phyloP scores from a whole-genome alignment of 2,797 vertebrate species.

The Smutsia gigantea region DNA sequence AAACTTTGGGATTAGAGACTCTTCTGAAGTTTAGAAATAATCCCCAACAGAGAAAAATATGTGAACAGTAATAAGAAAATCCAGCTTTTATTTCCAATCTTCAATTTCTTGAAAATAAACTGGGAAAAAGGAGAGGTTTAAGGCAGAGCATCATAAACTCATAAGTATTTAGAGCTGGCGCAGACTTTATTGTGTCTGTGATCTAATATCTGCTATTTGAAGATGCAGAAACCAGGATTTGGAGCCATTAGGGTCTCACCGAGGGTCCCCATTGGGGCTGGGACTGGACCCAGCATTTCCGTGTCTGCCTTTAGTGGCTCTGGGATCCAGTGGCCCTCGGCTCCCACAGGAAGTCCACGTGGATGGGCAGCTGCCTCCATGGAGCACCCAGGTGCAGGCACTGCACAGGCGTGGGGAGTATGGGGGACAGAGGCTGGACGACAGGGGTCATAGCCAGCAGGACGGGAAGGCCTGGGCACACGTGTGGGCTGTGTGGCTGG shows the following conservation, averaged over 20 bases:
- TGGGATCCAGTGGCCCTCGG: neutral
- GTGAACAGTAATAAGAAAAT: neutral
- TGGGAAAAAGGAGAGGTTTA: neutral
- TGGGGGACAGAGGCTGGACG: neutral
- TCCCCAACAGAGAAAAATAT: neutral
- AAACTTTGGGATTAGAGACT: neutral
- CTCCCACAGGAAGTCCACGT: neutral
- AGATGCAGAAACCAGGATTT: neutral
- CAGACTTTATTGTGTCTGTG: neutral
- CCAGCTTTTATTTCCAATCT: neutral
- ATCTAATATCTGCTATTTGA: neutral
- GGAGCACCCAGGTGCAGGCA: neutral
- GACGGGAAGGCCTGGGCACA: neutral
- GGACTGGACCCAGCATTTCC: neutral
- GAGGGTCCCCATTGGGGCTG: neutral
- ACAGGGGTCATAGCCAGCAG: too few species aligned
- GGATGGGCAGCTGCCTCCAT: neutral
- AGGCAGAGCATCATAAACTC: neutral
- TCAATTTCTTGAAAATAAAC: neutral
- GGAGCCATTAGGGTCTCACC: neutral
- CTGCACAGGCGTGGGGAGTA: too few species aligned
- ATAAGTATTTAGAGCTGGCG: neutral
- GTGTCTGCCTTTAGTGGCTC: neutral
- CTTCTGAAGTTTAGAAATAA: conserved; percentile 30
- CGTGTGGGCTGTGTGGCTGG: too few species aligned